Conservation (phyloP, 2,888 invertebrate genomes). For the Polyommatus iphigenia region DNA sequence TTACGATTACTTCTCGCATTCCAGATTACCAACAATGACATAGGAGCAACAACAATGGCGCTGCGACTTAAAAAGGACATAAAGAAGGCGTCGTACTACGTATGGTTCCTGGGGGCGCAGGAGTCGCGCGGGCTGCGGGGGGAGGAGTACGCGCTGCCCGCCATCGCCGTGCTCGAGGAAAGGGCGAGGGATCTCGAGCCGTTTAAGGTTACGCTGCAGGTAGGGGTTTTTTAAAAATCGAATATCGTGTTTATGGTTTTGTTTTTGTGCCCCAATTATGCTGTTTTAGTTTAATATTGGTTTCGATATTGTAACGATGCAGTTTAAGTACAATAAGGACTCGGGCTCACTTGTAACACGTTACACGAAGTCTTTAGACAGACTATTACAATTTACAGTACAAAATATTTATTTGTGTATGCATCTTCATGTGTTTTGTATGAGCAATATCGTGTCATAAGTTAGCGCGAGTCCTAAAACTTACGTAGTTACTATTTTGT, state of each 20-base stretch:
- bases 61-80: slow-evolving; percentile 90
- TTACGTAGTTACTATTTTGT: no score
- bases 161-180: slow-evolving; percentile 90
- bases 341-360: no score
- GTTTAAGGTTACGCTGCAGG: slow-evolving; percentile 93
- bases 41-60: slow-evolving; percentile 82
- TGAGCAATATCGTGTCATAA: no score
- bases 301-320: background rate
- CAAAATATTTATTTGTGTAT: no score
- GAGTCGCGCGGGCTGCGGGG: slow-evolving; percentile 94
- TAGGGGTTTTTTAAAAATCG: slow-evolving; percentile 49
- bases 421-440: no score
- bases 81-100: slow-evolving; percentile 94
- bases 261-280: background rate
- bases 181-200: slow-evolving; percentile 92
- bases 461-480: no score
- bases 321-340: no score
- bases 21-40: slow-evolving; percentile 67
- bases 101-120: slow-evolving; percentile 97
- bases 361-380: no score
- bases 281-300: background rate
- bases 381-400: no score
- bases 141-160: slow-evolving; percentile 91
- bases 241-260: background rate
- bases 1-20: slow-evolving; percentile 47